Conservation (phyloP, 2,113 vertebrate species). For the Spilogale gracilis region DNA sequence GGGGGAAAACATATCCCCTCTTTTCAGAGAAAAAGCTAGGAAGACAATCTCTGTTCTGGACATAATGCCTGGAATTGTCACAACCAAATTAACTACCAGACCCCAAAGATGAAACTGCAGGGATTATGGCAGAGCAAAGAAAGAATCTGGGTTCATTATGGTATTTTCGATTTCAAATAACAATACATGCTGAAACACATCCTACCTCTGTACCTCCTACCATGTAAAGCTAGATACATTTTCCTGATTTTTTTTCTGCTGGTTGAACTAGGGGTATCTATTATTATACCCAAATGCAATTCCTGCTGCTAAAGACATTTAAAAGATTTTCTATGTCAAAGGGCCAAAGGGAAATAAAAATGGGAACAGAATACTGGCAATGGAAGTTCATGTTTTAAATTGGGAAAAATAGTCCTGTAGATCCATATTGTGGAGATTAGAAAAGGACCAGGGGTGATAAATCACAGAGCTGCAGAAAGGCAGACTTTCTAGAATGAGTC, state of each 20-base stretch:
- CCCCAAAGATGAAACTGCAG: not conserved
- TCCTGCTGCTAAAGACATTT: not conserved
- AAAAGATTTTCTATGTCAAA: not conserved
- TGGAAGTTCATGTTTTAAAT: not conserved
- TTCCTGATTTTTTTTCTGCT: not conserved
- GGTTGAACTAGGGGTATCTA: not conserved
- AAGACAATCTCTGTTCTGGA: not conserved
- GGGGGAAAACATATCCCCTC: not conserved
- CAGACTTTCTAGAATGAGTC: not conserved
- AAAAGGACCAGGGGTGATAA: not conserved
- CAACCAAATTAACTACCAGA: not conserved
- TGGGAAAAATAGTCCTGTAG: not conserved
- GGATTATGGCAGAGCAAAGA: not conserved
- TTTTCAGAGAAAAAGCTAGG: not conserved
- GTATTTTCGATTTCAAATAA: not conserved
- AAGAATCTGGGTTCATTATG: not conserved
- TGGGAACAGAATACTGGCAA: not conserved
- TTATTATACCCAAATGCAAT: not conserved
- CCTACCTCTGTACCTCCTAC: not conserved
- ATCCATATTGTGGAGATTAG: not conserved
- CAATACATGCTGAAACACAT: not conserved
- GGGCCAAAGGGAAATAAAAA: not conserved
- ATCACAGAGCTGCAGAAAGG: not conserved
- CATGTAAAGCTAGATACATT: not conserved
- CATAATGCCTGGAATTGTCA: not conserved